phyloP scores from a whole-genome alignment of 1,140 invertebrate species.

The Drosophila novamexicana region DNA sequence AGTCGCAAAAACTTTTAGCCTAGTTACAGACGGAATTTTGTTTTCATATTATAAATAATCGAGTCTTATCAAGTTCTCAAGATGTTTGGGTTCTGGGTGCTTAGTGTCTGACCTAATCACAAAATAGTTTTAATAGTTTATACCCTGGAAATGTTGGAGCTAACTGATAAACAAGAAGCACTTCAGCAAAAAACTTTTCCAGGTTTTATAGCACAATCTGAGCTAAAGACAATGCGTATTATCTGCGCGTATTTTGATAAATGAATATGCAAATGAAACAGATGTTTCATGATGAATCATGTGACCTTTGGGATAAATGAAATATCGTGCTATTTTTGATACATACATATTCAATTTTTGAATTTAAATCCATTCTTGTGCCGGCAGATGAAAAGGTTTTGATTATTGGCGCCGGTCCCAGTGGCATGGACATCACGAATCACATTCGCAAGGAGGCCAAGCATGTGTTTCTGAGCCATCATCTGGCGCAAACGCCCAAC shows the following conservation, averaged over 20 bases:
- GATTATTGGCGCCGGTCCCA: conserved; percentile 94
- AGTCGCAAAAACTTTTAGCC: conserved; percentile 24
- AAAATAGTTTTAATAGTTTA: not conserved
- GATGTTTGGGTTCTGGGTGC: conserved; percentile 5
- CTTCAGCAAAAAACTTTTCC: not conserved
- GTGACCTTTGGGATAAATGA: not conserved
- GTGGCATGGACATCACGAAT: conserved; percentile 94
- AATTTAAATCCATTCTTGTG: not conserved
- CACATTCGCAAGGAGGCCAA: conserved; percentile 89
- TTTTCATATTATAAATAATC: conserved; percentile 49
- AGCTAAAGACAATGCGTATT: not conserved
- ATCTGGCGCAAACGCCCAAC: conserved; percentile 86
- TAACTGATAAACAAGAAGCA: not conserved
- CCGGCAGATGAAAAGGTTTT: conserved; percentile 86
- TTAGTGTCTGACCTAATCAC: conserved; percentile 27
- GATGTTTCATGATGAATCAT: not conserved
- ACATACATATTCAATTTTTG: not conserved
- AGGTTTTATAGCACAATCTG: not conserved
- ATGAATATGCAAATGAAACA: not conserved
- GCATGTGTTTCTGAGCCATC: conserved; percentile 89
- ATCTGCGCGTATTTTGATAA: not conserved
- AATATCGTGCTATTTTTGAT: not conserved
- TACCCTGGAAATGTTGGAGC: conserved; percentile 16
- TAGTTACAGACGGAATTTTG: conserved; percentile 30
- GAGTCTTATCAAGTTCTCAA: conserved; percentile 39